phyloP scores from a whole-genome alignment of 2,797 vertebrate species.

The Morus bassanus region DNA sequence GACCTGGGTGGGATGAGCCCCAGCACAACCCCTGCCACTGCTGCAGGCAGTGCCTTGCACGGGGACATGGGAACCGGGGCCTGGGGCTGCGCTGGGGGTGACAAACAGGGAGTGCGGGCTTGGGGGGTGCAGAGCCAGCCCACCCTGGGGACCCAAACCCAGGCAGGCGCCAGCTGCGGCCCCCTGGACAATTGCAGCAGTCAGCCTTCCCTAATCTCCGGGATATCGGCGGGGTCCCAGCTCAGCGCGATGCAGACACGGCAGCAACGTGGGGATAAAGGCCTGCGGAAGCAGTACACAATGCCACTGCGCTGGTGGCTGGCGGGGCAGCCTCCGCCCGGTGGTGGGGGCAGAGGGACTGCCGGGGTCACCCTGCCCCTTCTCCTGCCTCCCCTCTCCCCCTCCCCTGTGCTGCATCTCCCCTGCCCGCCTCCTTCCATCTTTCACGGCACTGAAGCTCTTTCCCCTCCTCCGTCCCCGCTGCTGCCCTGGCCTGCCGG shows the following conservation, averaged over 20 bases:
- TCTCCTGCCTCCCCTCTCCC: background rate
- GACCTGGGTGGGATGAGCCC: background rate
- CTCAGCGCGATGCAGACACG: conserved; percentile 7
- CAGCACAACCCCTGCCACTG: fast-evolving
- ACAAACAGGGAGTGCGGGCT: background rate
- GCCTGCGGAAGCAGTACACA: background rate
- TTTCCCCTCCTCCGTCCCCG: background rate
- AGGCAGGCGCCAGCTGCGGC: fast-evolving
- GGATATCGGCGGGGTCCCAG: conserved; percentile 51
- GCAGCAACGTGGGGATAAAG: background rate
- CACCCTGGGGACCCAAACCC: background rate
- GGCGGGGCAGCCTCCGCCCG: background rate
- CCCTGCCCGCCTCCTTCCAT: too few relatives aligned
- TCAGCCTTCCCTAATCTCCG: conserved; percentile 51
- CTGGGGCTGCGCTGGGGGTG: background rate
- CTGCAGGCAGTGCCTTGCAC: background rate
- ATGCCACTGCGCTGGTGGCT: background rate
- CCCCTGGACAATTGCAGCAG: background rate
- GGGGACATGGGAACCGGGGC: fast-evolving
- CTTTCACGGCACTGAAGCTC: fast-evolving
- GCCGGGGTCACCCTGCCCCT: background rate
- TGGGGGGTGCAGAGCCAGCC: background rate
- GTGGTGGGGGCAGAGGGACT: background rate
- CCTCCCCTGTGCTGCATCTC: background rate
- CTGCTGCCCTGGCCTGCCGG: background rate